Conservation (phyloP, 2,113 vertebrate genomes). For the Nestor notabilis region DNA sequence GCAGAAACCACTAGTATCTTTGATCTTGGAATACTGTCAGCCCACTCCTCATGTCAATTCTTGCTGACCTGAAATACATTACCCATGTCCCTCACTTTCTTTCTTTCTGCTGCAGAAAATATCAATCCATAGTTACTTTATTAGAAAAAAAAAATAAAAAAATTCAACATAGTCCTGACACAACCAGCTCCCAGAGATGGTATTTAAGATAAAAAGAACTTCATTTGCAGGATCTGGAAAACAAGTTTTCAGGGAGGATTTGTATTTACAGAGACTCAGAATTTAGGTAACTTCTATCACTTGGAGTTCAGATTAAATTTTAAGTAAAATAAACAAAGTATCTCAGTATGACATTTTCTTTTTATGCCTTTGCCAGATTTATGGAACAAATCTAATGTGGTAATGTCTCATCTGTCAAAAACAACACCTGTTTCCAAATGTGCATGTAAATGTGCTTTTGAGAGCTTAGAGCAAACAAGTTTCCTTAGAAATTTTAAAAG, state of each 20-base stretch:
- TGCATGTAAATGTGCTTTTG: not conserved
- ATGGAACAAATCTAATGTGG: constrained; percentile 19
- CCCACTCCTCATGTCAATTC: not conserved
- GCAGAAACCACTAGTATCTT: not conserved
- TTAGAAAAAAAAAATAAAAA: not conserved
- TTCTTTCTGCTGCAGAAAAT: not conserved
- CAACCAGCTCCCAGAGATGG: not conserved
- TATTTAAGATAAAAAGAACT: not conserved
- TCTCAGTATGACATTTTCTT: not conserved
- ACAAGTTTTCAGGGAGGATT: not conserved
- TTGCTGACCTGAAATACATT: not conserved
- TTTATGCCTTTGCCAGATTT: constrained; percentile 41
- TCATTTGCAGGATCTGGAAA: constrained; percentile 8
- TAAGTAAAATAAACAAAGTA: constrained; percentile 50
- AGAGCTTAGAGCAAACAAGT: not conserved
- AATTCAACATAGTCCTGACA: not conserved
- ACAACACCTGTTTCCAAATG: not conserved
- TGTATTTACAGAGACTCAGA: not conserved
- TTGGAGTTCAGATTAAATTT: constrained; percentile 27
- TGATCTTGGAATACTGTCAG: not conserved
- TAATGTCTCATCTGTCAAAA: constrained; percentile 13
- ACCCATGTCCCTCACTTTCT: not conserved
- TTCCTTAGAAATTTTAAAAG: not conserved
- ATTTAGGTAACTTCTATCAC: constrained; percentile 11
- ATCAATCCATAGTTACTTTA: not conserved